These are phyloP conservation scores for Ectobius pallidus DNA, from an alignment of 2,888 invertebrate genomes.

Conservation along the genomic window DNA sequence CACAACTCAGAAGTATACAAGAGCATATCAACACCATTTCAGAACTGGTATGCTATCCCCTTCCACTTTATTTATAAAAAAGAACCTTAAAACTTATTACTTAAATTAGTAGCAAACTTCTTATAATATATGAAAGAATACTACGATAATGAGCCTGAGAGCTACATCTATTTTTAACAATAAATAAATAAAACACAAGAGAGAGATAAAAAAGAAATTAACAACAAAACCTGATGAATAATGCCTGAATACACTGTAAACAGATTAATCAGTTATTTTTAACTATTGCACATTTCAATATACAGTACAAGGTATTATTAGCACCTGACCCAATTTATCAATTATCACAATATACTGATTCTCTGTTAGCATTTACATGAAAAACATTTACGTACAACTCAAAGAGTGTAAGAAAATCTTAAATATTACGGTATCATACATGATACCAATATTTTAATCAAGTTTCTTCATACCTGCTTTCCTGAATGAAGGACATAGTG, in stretches of 20 bases:
- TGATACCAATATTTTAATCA: too few relatives aligned
- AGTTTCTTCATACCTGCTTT: too few relatives aligned
- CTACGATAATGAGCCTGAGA: neutral
- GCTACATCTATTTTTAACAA: slow-evolving; percentile 5
- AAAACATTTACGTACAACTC: slow-evolving; percentile 21
- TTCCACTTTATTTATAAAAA: too few relatives aligned
- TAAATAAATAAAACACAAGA: slow-evolving; percentile 13
- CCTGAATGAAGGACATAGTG: too few relatives aligned
- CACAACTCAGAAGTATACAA: neutral
- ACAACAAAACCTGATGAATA: slow-evolving; percentile 10
- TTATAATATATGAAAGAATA: neutral
- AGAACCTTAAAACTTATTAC: too few relatives aligned
- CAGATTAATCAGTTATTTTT: neutral
- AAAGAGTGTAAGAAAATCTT: too few relatives aligned
- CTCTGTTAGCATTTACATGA: neutral
- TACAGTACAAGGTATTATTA: slow-evolving; percentile 1
- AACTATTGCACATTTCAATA: slow-evolving; percentile 8
- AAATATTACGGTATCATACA: too few relatives aligned
- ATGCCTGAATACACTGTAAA: neutral
- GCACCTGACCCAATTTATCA: slow-evolving; percentile 13
- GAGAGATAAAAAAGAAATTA: neutral
- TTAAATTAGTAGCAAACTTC: slow-evolving; percentile 3
- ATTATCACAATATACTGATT: slow-evolving; percentile 24
- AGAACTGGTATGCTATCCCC: neutral
- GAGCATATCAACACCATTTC: slow-evolving; percentile 7